phyloP scores from a whole-genome alignment of 2,113 vertebrate genomes.

The Sciurus niger region DNA sequence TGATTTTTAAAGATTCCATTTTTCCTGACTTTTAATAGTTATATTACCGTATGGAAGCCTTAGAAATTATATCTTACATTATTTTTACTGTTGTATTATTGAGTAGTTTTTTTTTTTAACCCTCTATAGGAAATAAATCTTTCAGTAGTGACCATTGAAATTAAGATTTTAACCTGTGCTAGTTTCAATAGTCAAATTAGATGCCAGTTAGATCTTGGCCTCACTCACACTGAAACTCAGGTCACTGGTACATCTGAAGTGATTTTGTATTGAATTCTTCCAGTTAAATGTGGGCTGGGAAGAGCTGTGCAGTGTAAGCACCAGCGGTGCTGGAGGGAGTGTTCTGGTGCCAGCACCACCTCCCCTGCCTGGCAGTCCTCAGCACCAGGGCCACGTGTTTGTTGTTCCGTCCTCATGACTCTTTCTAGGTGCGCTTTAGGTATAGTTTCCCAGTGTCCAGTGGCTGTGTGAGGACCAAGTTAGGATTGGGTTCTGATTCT shows the following conservation, averaged over 20 bases:
- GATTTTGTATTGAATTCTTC: background rate
- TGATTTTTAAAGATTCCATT: conserved; percentile 48
- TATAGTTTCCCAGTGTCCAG: background rate
- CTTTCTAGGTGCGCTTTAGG: background rate
- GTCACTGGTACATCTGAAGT: background rate
- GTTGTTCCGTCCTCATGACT: rapidly evolving
- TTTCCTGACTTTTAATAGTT: conserved; percentile 39
- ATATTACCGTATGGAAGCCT: background rate
- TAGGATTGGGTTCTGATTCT: background rate
- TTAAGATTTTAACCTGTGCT: background rate
- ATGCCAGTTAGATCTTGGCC: background rate
- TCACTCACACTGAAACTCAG: background rate
- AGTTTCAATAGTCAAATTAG: background rate
- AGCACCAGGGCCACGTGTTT: too few species aligned
- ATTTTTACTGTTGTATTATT: background rate
- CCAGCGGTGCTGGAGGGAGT: background rate
- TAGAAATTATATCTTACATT: background rate
- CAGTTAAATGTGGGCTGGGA: rapidly evolving
- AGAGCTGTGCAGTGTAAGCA: background rate
- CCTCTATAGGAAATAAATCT: background rate
- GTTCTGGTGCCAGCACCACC: background rate
- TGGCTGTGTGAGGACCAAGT: background rate
- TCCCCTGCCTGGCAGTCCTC: background rate
- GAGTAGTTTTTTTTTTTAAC: background rate
- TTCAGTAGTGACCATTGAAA: background rate